A percentile compares a stretch with the other conserved stretches of the same genome.
These are phyloP conservation scores for Brachyptera risi DNA, from an alignment of 2,888 invertebrate species.

Conservation along the genomic window DNA sequence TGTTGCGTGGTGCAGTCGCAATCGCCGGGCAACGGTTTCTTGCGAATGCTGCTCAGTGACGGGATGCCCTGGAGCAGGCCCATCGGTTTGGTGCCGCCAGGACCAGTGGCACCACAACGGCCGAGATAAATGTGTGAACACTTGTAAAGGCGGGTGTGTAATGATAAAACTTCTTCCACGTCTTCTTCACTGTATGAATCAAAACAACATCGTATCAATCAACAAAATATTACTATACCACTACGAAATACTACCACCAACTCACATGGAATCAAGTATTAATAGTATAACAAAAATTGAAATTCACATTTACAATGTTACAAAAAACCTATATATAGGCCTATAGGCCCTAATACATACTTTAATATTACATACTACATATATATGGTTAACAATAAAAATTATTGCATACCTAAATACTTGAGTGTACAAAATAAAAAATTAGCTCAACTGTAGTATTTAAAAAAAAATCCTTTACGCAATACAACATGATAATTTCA, in stretches of 20 bases:
- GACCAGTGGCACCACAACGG: slow-evolving; percentile 44
- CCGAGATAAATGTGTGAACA: slow-evolving; percentile 59
- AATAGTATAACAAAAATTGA: too few relatives aligned
- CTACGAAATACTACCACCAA: too few relatives aligned
- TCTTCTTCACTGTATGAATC: slow-evolving; percentile 72
- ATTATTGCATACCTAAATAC: too few relatives aligned
- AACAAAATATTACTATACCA: too few relatives aligned
- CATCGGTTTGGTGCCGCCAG: not conserved
- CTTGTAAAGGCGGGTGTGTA: slow-evolving; percentile 56
- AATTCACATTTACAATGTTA: too few relatives aligned
- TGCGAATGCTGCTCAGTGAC: not conserved
- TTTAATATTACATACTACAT: too few relatives aligned
- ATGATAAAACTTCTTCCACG: slow-evolving; percentile 64
- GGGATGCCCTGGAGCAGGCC: not conserved
- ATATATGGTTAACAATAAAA: too few relatives aligned
- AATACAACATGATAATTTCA: too few relatives aligned
- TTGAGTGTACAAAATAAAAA: slow-evolving; percentile 34
- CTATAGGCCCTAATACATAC: too few relatives aligned
- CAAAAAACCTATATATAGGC: too few relatives aligned
- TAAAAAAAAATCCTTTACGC: not conserved
- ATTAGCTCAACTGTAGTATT: slow-evolving; percentile 16
- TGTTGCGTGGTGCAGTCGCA: not conserved
- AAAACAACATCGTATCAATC: too few relatives aligned
- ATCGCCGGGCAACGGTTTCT: not conserved
- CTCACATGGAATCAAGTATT: too few relatives aligned